Base-by-base conservation (phyloP, 1,140 invertebrate genomes). In the Papilio xuthus region DNA sequence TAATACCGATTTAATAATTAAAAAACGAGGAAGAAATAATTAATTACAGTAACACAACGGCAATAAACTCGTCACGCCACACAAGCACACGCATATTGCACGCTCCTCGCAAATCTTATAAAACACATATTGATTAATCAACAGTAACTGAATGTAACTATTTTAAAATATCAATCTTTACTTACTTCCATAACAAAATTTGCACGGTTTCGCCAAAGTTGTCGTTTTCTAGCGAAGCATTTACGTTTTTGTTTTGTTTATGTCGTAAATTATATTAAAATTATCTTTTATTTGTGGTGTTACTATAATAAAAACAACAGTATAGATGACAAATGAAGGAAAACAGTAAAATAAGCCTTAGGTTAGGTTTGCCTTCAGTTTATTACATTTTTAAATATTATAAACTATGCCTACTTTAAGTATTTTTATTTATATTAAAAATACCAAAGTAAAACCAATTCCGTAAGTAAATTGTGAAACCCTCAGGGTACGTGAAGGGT, bases 401-500 rank as follows among this genome's bases (percentile, higher is more conserved):
- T 50, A 9, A n/a, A 20, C 18, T 53, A 53, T 53, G 56, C 23
- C 56, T 1, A 60, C 56, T 13, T 60, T 12, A 60, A 23, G 3
- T 26, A 3, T 60, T 26, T 60, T 60, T 28, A 60, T 60, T 28
- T 26, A 60, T 60, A 60, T 60, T 26, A 60, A 60, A 60, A 60
- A 26, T 60, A 60, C 23, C 20, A 60, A 26, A 60, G 23, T 60
- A 60, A 26, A 60, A 60, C 56, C 56, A 60, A 67, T 67, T 67
- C 23, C 26, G 13, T 67, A 67, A 67, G 71, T 73, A 26, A 73
- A 73, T 73, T 73, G 71, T 47, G 41, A 50, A 42, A 47, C 71
- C 71, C 20, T 47, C 10, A 47, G 71, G 37, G 41, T 73, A 73
- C 20, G 41, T 23, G 71, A 73, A 73, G 71, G 71, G 71, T 73